These are phyloP conservation scores for Scytalopus superciliaris DNA, from an alignment of 2,113 vertebrate species.

Conservation along the genomic window DNA sequence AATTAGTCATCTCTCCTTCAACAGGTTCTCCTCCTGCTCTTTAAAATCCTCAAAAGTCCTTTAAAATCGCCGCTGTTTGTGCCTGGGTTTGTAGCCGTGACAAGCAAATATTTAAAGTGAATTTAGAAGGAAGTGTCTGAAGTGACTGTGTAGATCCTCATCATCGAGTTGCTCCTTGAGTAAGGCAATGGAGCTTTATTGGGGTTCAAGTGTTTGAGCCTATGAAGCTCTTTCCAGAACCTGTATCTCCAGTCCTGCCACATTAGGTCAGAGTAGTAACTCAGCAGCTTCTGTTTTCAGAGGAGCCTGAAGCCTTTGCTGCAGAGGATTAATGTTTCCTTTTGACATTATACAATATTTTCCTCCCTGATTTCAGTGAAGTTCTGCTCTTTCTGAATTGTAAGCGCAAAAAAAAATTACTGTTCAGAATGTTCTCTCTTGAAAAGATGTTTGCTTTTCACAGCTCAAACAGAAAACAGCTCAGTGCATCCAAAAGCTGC, in stretches of 20 bases:
- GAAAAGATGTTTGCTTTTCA: constrained; percentile 72
- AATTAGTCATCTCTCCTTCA: background rate
- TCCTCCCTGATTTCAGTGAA: background rate
- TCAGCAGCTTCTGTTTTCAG: background rate
- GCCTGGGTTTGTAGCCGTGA: background rate
- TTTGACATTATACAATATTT: constrained; percentile 43
- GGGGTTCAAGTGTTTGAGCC: background rate
- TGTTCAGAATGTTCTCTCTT: constrained; percentile 64
- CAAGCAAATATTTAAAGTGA: constrained; percentile 15
- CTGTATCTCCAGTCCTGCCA: constrained; percentile 25
- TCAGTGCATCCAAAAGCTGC: constrained; percentile 72
- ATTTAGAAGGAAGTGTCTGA: background rate
- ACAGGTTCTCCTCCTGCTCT: background rate
- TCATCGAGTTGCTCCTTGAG: background rate
- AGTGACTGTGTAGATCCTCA: background rate
- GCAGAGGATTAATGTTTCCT: constrained; percentile 21
- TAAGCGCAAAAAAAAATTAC: constrained; percentile 43
- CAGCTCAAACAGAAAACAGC: constrained; percentile 69
- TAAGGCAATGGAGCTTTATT: background rate
- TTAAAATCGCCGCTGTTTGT: background rate
- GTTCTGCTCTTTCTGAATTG: constrained; percentile 36
- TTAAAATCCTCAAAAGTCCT: background rate
- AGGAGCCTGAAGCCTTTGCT: background rate
- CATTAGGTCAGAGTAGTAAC: constrained; percentile 1
- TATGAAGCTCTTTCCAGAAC: background rate